Percentiles rank a stretch among this genome's conserved stretches.
These are phyloP conservation scores for Pegoplata infirma DNA, from an alignment of 2,888 invertebrate genomes.

Conservation along the genomic window DNA sequence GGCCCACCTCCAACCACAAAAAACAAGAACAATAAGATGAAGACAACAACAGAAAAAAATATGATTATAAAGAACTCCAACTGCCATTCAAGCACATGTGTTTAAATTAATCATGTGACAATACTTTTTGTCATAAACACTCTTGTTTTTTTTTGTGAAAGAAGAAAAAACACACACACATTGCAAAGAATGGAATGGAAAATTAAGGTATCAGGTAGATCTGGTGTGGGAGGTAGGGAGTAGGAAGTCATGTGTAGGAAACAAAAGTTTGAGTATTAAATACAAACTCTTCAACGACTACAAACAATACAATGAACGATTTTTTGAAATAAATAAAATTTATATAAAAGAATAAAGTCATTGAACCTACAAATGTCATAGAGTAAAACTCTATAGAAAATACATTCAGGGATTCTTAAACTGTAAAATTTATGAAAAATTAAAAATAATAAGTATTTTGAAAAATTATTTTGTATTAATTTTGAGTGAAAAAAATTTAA, in stretches of 20 bases:
- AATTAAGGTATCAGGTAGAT: not conserved
- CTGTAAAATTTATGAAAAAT: too few relatives aligned
- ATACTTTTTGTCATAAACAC: constrained; percentile 57
- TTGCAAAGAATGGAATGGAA: not conserved
- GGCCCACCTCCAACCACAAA: not conserved
- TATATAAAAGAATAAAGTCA: constrained; percentile 8
- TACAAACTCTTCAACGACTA: not conserved
- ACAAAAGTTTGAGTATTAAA: too few relatives aligned
- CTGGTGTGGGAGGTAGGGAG: not conserved
- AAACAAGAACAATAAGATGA: constrained; percentile 5
- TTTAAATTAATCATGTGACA: constrained; percentile 58
- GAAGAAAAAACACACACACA: too few relatives aligned
- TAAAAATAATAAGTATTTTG: too few relatives aligned
- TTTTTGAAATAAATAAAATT: not conserved
- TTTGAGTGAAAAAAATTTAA: too few relatives aligned
- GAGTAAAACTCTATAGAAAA: constrained; percentile 2
- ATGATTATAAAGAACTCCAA: constrained; percentile 22
- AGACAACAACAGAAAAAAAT: too few relatives aligned
- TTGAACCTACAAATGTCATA: constrained; percentile 24
- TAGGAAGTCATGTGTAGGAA: not conserved
- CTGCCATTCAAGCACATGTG: constrained; percentile 22
- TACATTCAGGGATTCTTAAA: not conserved
- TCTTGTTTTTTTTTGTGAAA: constrained; percentile 22
- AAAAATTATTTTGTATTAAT: too few relatives aligned
- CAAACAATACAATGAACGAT: not conserved